Conservation (phyloP, 2,888 invertebrate species). For the Glyphotaelius pellucidus region DNA sequence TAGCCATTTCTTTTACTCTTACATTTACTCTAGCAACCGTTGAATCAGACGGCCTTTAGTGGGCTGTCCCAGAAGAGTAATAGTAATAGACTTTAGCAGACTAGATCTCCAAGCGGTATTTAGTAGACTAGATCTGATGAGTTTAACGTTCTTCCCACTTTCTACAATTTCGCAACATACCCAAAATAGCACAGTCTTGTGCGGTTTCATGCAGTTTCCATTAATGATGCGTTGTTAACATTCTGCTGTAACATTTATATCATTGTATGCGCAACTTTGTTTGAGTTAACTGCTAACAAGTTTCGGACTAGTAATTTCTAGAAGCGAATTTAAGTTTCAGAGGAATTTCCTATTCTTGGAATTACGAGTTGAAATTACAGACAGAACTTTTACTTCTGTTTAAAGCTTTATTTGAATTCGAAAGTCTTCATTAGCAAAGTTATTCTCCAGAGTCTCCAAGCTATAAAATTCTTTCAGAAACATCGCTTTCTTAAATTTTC, state of each 20-base stretch:
- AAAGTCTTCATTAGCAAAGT: neutral
- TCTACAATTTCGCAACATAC: too few relatives aligned
- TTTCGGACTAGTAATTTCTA: neutral
- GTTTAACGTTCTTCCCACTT: too few relatives aligned
- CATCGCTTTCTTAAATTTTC: neutral
- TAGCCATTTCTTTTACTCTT: too few relatives aligned
- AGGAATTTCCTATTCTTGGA: neutral
- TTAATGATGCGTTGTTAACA: neutral
- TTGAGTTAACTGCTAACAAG: neutral
- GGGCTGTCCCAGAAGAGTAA: too few relatives aligned
- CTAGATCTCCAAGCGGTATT: too few relatives aligned
- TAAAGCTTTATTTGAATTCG: conserved; percentile 2
- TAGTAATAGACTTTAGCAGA: too few relatives aligned
- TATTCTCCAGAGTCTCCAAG: neutral
- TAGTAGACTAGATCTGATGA: too few relatives aligned
- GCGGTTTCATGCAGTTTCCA: too few relatives aligned
- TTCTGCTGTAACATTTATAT: neutral
- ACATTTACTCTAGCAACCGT: too few relatives aligned
- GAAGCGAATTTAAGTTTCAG: neutral
- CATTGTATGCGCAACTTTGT: neutral
- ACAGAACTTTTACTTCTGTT: neutral
- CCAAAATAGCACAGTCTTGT: too few relatives aligned
- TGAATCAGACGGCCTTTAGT: too few relatives aligned
- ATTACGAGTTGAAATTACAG: neutral
- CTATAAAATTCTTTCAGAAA: neutral